Evolutionary conservation across 2,113 vertebrate genomes (phyloP).

Genomic region (Caranx ignobilis): DNA sequence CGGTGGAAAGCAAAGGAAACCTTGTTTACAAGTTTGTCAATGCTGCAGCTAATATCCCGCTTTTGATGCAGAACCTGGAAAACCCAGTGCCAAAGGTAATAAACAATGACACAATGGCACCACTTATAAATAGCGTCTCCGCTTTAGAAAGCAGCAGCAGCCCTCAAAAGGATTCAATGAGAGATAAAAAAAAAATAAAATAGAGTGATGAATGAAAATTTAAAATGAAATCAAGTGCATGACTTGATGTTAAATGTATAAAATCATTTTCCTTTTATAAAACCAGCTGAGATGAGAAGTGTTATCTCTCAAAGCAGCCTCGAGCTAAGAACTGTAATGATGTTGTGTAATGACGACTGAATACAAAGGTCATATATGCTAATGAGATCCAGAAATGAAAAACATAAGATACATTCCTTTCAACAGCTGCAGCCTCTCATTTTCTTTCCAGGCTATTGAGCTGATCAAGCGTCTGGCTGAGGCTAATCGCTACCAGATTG

Average conservation of each 20-base stretch:
- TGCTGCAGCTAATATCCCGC: constrained; percentile 70
- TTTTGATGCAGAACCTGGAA: constrained; percentile 80
- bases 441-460: constrained; percentile 80
- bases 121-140: no score
- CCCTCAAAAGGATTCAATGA: no score
- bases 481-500: constrained; percentile 80
- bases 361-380: not conserved
- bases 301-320: not conserved
- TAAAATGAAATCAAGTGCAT: not conserved
- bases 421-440: not conserved
- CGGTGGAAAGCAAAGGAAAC: constrained; percentile 76
- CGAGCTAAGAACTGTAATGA: not conserved
- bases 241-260: not conserved
- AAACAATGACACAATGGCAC: not conserved
- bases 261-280: not conserved
- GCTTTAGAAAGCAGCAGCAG: no score
- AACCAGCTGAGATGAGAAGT: not conserved
- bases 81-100: constrained; percentile 83
- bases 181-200: no score
- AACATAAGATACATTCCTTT: not conserved
- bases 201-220: no score
- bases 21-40: constrained; percentile 79
- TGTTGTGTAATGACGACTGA: not conserved
- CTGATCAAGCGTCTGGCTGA: constrained; percentile 83
- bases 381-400: not conserved